A percentile compares a stretch with the other conserved stretches of the same genome.
These are phyloP conservation scores for Phrynocephalus guinanensis DNA, from an alignment of 2,797 vertebrate species.

Conservation along the genomic window DNA sequence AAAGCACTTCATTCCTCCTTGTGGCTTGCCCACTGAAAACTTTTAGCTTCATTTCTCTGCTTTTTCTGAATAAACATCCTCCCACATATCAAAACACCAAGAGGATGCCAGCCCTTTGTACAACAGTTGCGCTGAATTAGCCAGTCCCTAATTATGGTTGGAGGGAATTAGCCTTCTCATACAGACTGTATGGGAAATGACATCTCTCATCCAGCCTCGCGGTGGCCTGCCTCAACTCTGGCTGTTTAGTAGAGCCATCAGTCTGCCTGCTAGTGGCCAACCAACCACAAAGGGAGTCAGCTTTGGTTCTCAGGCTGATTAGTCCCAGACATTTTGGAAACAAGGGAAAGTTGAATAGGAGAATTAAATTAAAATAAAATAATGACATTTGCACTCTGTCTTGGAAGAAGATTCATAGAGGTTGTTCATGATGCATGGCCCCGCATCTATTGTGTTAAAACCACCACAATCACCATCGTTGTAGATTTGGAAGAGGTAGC, in stretches of 20 bases:
- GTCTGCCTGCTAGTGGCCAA: conserved; percentile 34
- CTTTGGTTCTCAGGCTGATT: conserved; percentile 40
- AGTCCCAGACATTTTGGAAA: conserved; percentile 29
- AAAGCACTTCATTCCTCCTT: conserved; percentile 25
- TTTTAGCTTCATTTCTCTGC: conserved; percentile 31
- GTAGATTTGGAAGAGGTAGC: no score
- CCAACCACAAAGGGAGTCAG: conserved; percentile 28
- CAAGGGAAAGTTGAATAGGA: conserved; percentile 29
- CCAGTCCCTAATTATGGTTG: conserved; percentile 29
- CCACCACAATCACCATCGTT: neutral
- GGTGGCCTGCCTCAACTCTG: conserved; percentile 2
- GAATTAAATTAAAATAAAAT: neutral
- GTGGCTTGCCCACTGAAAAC: conserved; percentile 38
- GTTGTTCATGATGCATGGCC: neutral
- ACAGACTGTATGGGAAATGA: conserved; percentile 15
- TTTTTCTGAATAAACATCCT: conserved; percentile 43
- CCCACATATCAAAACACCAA: conserved; percentile 44
- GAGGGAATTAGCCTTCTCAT: conserved; percentile 30
- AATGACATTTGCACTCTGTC: conserved; percentile 9
- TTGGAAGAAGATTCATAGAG: conserved; percentile 12
- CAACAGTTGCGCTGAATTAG: conserved; percentile 43
- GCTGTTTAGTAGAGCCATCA: conserved; percentile 24
- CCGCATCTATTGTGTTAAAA: neutral
- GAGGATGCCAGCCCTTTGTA: conserved; percentile 37
- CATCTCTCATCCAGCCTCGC: neutral